phyloP scores from a whole-genome alignment of 2,797 vertebrate species.

The Ceryle rudis region DNA sequence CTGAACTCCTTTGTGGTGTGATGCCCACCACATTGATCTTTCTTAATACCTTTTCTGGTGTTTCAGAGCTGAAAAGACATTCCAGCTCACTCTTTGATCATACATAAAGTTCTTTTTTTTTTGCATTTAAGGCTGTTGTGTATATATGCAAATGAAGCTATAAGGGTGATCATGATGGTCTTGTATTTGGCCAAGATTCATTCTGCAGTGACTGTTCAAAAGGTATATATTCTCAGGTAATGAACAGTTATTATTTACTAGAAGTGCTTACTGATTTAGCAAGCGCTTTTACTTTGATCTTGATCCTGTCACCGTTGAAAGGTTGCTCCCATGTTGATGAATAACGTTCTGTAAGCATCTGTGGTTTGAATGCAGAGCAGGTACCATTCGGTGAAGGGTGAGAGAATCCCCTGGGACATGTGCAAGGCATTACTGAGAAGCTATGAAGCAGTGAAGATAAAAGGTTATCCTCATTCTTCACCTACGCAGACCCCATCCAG shows the following conservation, averaged over 20 bases:
- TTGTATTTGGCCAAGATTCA: neutral
- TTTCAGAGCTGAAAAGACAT: neutral
- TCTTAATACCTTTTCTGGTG: neutral
- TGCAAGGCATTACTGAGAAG: fast-evolving
- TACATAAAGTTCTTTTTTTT: neutral
- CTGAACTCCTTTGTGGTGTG: neutral
- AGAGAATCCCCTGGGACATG: neutral
- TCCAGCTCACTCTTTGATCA: neutral
- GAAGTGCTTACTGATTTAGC: neutral
- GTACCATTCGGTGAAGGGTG: neutral
- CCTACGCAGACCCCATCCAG: neutral
- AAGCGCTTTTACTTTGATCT: neutral
- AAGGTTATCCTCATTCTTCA: neutral
- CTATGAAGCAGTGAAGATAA: neutral
- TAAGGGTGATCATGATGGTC: neutral
- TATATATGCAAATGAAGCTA: neutral
- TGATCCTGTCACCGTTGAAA: neutral
- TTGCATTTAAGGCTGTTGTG: neutral
- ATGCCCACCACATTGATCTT: fast-evolving
- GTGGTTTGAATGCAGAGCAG: neutral
- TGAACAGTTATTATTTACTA: neutral
- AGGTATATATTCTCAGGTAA: neutral
- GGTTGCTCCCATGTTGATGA: neutral
- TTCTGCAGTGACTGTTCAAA: neutral
- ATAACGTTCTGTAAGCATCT: neutral